phyloP scores from a whole-genome alignment of 2,113 vertebrate genomes.

The Emydocephalus ijimae region DNA sequence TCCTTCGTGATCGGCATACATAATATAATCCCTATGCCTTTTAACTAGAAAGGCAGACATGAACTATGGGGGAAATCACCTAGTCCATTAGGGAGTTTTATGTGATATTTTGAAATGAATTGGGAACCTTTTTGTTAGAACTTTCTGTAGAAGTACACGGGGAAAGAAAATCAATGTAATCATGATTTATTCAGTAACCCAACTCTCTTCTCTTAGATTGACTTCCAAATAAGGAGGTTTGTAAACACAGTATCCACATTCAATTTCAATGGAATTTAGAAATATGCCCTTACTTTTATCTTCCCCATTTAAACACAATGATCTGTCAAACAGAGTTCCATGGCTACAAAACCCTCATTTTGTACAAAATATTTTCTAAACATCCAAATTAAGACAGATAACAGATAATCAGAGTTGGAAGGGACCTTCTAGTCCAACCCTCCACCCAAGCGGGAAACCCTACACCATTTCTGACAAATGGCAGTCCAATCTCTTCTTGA shows the following conservation, averaged over 20 bases:
- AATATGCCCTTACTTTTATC: neutral
- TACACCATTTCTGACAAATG: too few relatives aligned
- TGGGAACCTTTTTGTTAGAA: neutral
- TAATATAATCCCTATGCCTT: neutral
- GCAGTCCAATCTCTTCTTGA: too few relatives aligned
- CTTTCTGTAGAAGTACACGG: neutral
- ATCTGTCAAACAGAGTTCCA: neutral
- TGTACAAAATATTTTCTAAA: neutral
- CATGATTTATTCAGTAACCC: neutral
- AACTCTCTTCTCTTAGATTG: neutral
- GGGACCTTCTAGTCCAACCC: too few relatives aligned
- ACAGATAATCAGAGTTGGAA: too few relatives aligned
- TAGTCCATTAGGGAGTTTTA: neutral
- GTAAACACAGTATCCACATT: neutral
- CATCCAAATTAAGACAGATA: neutral
- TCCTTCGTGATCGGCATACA: too few relatives aligned
- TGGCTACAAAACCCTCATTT: neutral
- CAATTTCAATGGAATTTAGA: neutral
- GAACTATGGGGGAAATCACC: neutral
- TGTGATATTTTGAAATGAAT: neutral
- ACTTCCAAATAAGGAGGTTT: neutral
- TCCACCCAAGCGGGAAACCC: too few relatives aligned
- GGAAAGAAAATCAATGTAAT: neutral
- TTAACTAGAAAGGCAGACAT: neutral
- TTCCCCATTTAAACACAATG: neutral